phyloP scores from a whole-genome alignment of 2,113 vertebrate genomes.

The Piaya cayana region DNA sequence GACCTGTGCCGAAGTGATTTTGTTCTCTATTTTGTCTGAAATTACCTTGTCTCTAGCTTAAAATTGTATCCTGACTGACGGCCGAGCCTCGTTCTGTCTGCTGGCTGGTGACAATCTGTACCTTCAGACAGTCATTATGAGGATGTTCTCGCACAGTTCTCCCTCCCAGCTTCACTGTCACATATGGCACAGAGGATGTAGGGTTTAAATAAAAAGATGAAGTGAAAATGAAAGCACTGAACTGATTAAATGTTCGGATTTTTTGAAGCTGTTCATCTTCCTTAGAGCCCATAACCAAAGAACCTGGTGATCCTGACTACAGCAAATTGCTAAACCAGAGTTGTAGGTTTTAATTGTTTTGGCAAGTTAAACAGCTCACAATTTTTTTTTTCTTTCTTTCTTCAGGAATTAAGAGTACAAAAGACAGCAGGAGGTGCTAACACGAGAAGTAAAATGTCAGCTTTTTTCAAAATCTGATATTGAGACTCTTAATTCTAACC shows the following conservation, averaged over 20 bases:
- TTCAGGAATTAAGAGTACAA: not conserved
- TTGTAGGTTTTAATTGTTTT: not conserved
- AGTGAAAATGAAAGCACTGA: not conserved
- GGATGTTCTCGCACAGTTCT: not conserved
- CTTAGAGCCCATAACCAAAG: not conserved
- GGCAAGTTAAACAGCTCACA: not conserved
- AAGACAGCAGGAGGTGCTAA: not conserved
- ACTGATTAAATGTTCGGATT: not conserved
- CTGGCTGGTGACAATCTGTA: not conserved
- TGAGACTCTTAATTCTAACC: not conserved
- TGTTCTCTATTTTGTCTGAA: not conserved
- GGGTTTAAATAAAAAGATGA: not conserved
- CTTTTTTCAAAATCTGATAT: not conserved
- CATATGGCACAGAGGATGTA: not conserved
- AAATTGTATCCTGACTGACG: not conserved
- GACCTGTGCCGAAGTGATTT: not conserved
- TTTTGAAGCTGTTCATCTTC: not conserved
- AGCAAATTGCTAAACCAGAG: not conserved
- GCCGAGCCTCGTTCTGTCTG: conserved; percentile 14
- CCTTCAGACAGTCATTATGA: not conserved
- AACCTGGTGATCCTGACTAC: not conserved
- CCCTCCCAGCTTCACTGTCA: not conserved
- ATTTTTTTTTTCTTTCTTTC: not conserved
- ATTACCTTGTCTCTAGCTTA: not conserved
- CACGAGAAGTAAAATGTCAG: not conserved